These are phyloP conservation scores for Heliconius cydno DNA, from an alignment of 2,888 invertebrate species.

Conservation along the genomic window DNA sequence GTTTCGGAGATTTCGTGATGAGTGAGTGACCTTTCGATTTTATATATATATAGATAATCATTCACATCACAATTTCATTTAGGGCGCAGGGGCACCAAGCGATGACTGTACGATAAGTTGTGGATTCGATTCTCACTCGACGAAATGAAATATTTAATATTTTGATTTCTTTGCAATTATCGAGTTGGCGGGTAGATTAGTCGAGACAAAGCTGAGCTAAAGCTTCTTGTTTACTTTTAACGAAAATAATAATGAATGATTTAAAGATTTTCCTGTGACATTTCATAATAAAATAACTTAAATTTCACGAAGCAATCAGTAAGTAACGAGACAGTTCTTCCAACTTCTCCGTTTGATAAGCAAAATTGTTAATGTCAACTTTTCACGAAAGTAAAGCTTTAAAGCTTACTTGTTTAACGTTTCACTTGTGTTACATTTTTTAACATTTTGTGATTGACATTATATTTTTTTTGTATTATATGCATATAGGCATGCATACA, in stretches of 20 bases:
- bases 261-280: background rate
- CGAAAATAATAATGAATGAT: background rate
- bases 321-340: background rate
- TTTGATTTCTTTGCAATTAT: too few relatives aligned
- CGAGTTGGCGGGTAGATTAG: too few relatives aligned
- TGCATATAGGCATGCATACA: background rate
- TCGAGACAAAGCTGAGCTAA: too few relatives aligned
- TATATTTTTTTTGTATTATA: background rate
- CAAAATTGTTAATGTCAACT: constrained; percentile 3
- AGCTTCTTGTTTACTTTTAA: background rate
- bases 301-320: background rate
- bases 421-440: background rate
- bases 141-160: too few relatives aligned
- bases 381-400: background rate
- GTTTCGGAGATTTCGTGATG: too few relatives aligned
- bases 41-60: too few relatives aligned
- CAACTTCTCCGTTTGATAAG: constrained; percentile 2
- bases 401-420: background rate
- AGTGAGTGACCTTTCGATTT: too few relatives aligned
- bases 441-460: background rate
- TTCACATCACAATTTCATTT: too few relatives aligned
- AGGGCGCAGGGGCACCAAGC: too few relatives aligned
- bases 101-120: too few relatives aligned
- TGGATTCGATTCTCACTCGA: too few relatives aligned
- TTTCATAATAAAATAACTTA: constrained; percentile 7